Conservation (phyloP, 2,113 vertebrate genomes). For the Eleginops maclovinus region DNA sequence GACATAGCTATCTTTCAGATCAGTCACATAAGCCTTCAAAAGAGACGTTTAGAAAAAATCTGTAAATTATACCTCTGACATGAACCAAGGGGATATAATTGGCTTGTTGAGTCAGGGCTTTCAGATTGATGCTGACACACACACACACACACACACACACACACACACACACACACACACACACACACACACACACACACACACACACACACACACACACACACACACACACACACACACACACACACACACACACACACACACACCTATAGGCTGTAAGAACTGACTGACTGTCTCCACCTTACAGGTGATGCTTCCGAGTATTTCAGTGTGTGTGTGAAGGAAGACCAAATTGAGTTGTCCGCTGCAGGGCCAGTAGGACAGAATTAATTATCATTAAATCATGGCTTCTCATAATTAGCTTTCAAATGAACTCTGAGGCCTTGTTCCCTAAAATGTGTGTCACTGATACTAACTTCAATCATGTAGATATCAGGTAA, state of each 20-base stretch:
- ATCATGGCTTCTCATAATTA: conserved; percentile 72
- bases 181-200: too few species aligned
- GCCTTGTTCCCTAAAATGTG: conserved; percentile 61
- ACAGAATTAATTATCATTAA: conserved; percentile 61
- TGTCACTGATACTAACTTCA: conserved; percentile 18
- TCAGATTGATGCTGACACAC: background rate
- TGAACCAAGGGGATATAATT: too few species aligned
- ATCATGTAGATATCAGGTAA: conserved; percentile 48
- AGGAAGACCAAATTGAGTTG: conserved; percentile 35
- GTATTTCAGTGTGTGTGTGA: too few species aligned
- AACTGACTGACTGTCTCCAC: background rate
- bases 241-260: background rate
- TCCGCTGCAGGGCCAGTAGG: conserved; percentile 45
- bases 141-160: background rate
- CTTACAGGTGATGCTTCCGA: conserved; percentile 3
- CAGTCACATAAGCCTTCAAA: too few species aligned
- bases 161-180: background rate
- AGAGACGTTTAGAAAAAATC: too few species aligned
- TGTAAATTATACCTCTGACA: too few species aligned
- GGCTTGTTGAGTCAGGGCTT: too few species aligned
- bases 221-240: background rate
- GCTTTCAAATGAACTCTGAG: conserved; percentile 54
- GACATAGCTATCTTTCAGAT: too few species aligned
- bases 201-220: too few species aligned
- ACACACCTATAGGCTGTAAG: background rate